A percentile compares a stretch with the other conserved stretches of the same genome.
Conservation (phyloP, 2,113 vertebrate species). For the Arenaria interpres region DNA sequence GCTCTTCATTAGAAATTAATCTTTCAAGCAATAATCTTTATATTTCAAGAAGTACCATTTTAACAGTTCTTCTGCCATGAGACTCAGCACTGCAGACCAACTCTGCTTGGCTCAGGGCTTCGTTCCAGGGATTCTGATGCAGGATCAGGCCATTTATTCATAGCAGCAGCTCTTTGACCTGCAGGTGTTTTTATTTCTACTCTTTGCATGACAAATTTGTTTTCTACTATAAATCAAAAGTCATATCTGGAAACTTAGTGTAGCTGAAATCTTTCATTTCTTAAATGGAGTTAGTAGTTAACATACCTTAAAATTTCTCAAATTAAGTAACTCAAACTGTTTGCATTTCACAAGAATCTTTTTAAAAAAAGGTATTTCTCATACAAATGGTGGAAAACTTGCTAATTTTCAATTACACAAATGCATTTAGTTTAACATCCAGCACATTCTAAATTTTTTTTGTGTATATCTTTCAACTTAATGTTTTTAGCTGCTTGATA, state of each 20-base stretch:
- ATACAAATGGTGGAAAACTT: not conserved
- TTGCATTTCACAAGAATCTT: not conserved
- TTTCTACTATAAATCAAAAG: not conserved
- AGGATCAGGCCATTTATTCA: not conserved
- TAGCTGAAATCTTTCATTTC: not conserved
- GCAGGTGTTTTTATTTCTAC: not conserved
- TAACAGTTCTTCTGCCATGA: not conserved
- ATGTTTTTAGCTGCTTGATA: not conserved
- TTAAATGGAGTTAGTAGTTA: not conserved
- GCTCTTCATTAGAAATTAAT: not conserved
- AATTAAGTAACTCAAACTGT: not conserved
- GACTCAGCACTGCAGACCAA: too few relatives aligned
- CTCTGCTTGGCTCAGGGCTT: not conserved
- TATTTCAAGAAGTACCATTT: not conserved
- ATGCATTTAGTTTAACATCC: not conserved
- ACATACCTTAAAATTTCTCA: not conserved
- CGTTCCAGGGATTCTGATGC: not conserved
- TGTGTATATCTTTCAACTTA: not conserved
- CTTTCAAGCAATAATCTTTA: not conserved
- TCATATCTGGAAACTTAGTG: not conserved
- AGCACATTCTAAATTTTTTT: not conserved
- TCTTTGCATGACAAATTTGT: not conserved
- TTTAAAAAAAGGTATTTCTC: not conserved
- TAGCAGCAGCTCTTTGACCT: not conserved
- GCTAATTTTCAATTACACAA: not conserved